Evolutionary conservation across 2,113 vertebrate genomes (phyloP).

Genomic region (Emydocephalus ijimae): DNA sequence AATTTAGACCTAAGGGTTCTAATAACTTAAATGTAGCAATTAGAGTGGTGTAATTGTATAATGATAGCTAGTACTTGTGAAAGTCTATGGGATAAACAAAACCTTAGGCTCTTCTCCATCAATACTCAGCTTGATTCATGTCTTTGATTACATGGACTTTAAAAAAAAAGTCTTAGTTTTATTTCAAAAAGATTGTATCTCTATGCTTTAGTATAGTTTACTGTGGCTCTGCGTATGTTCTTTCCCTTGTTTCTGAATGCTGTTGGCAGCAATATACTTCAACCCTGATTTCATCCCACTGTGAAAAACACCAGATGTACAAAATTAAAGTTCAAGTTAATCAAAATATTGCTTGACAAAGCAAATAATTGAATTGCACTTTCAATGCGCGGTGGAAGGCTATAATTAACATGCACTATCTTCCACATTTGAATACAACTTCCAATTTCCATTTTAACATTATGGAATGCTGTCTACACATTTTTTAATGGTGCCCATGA

Average conservation of each 20-base stretch:
- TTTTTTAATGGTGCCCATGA: conserved; percentile 96
- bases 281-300: conserved; percentile 53
- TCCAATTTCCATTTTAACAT: conserved; percentile 91
- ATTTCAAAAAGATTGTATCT: conserved; percentile 20
- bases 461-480: conserved; percentile 93
- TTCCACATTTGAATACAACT: conserved; percentile 85
- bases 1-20: conserved; percentile 6
- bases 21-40: conserved; percentile 17
- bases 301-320: conserved; percentile 68
- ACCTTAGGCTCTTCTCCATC: conserved; percentile 28
- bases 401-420: conserved; percentile 90
- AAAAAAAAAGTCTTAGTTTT: conserved; percentile 22
- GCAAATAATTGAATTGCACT: conserved; percentile 80
- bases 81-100: conserved; percentile 24
- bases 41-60: neutral
- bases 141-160: neutral
- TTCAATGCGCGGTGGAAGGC: conserved; percentile 80
- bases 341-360: conserved; percentile 81
- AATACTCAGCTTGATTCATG: conserved; percentile 1
- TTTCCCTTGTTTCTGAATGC: conserved; percentile 45
- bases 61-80: conserved; percentile 30
- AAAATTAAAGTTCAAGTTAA: conserved; percentile 76
- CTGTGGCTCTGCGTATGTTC: conserved; percentile 26
- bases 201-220: conserved; percentile 28
- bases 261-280: conserved; percentile 23